Evolutionary conservation across 2,888 invertebrate species (phyloP).

Genomic region (Lathronympha strigana): DNA sequence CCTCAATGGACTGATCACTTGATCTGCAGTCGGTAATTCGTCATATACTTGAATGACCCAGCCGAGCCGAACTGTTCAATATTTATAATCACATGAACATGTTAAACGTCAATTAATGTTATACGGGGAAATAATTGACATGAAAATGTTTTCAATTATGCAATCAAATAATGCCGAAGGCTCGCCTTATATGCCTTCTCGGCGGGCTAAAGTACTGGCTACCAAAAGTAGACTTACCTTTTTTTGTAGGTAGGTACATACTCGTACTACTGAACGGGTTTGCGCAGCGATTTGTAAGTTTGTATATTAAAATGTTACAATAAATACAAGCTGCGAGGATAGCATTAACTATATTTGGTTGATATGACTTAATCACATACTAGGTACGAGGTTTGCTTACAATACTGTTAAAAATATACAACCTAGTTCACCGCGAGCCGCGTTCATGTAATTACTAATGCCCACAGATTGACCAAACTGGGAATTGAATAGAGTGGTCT

Average conservation of each 20-base stretch:
- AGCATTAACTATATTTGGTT: slow-evolving; percentile 52
- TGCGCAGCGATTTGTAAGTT: slow-evolving; percentile 55
- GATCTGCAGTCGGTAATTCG: slow-evolving; percentile 59
- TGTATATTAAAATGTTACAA: slow-evolving; percentile 57
- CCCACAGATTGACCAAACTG: slow-evolving; percentile 65
- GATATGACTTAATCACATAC: slow-evolving; percentile 53
- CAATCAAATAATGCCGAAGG: slow-evolving; percentile 68
- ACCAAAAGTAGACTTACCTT: slow-evolving; percentile 58
- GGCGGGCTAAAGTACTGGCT: slow-evolving; percentile 46
- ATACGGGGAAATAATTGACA: slow-evolving; percentile 72
- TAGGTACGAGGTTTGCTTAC: slow-evolving; percentile 43
- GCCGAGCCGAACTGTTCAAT: slow-evolving; percentile 55
- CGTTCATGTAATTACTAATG: slow-evolving; percentile 66
- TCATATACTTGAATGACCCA: slow-evolving; percentile 44
- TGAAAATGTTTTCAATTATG: slow-evolving; percentile 69
- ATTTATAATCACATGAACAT: slow-evolving; percentile 67
- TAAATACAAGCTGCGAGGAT: slow-evolving; percentile 47
- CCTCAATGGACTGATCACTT: slow-evolving; percentile 64
- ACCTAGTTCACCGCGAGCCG: slow-evolving; percentile 59
- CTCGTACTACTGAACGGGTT: slow-evolving; percentile 48
- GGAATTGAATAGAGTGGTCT: slow-evolving; percentile 62
- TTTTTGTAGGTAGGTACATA: too few relatives aligned
- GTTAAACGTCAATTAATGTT: slow-evolving; percentile 76
- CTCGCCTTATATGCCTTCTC: slow-evolving; percentile 62
- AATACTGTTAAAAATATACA: slow-evolving; percentile 61